Base-by-base conservation (phyloP, 2,888 invertebrate species). In the Drosophila mayaguana region DNA sequence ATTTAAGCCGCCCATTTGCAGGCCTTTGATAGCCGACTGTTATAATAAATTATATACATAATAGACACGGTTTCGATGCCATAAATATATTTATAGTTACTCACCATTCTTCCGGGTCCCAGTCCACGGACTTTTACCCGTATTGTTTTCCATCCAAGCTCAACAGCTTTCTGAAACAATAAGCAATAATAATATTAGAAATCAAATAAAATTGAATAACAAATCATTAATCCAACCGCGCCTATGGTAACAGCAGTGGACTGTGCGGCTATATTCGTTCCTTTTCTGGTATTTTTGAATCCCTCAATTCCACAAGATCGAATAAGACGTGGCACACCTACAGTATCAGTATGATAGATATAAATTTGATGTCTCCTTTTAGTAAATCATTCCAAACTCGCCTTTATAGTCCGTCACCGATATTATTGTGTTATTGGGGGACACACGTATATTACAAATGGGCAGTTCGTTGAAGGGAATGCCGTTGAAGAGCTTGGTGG, bases 181-280 rank as follows among this genome's bases (percentile, higher is more conserved):
- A 22, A 7, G 7, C 28, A 28, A 42, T 5, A 28, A 14, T 36
- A 16, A 1, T 36, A 59, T 48, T 38, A 34, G 6, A 2, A 45
- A 12, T 51, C 12, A n/a, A 20, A 40, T 6, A 2, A 7, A 25
- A 40, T 2, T 11, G 0, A 32, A 20, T 1, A 3, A 1, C 40
- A 16, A 18, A 3, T 22, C 1, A 14, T 34, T 50, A 3, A 40
- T 12, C 95, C 94, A 94, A 97, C 97, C 67, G 94, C 93, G 78
- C 96, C 96, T 82, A 98, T 93, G 66, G 94, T 95, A 62, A 98
- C 95, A 28, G 97, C 98, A 28, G 98, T 97, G 14, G 98, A 97
- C 93, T 99, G 98, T 2, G 98, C 99, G 43, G 99, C 99, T 88
- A 99, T 96, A 91, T 98, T 98, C 6, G 99, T 99, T 72, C 98